These are phyloP conservation scores for Actinostola sp. DNA, from an alignment of 92 coral and sea anemone genomes.

Conservation along the genomic window DNA sequence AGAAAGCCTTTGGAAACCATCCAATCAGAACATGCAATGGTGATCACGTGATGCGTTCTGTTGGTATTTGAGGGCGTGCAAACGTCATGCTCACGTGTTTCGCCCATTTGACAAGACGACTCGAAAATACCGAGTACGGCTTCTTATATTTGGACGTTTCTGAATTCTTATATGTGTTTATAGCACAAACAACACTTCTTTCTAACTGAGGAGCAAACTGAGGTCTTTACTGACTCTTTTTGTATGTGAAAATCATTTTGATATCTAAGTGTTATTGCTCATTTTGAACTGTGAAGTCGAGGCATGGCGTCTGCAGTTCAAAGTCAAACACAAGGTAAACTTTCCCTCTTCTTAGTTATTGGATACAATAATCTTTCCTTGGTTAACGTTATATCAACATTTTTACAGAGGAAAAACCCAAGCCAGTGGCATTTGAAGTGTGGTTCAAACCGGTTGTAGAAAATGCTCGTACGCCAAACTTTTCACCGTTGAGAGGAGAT, in stretches of 20 bases:
- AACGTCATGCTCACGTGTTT: conserved; percentile 44
- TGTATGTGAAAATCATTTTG: too few relatives aligned
- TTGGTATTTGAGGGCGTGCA: conserved; percentile 50
- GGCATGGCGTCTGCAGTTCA: conserved; percentile 19
- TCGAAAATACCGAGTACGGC: not conserved
- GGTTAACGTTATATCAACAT: not conserved
- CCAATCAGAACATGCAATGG: conserved; percentile 23
- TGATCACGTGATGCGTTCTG: conserved; percentile 44
- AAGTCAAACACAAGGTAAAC: conserved; percentile 9
- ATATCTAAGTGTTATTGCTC: too few relatives aligned
- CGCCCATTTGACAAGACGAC: conserved; percentile 11
- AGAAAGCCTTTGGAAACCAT: not conserved
- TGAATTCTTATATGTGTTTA: not conserved
- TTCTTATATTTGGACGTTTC: not conserved
- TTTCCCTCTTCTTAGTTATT: not conserved
- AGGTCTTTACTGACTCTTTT: too few relatives aligned
- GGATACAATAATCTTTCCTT: too few relatives aligned
- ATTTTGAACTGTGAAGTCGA: not conserved
- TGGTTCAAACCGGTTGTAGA: conserved; percentile 73
- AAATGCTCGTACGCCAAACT: conserved; percentile 81
- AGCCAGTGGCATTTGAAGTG: conserved; percentile 77
- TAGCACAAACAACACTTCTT: too few relatives aligned
- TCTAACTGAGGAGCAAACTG: too few relatives aligned
- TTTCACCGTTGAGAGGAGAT: conserved; percentile 79
- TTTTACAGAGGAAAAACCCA: conserved; percentile 25